Base-by-base conservation (phyloP, 2,797 vertebrate species). In the Myotis vivesi region DNA sequence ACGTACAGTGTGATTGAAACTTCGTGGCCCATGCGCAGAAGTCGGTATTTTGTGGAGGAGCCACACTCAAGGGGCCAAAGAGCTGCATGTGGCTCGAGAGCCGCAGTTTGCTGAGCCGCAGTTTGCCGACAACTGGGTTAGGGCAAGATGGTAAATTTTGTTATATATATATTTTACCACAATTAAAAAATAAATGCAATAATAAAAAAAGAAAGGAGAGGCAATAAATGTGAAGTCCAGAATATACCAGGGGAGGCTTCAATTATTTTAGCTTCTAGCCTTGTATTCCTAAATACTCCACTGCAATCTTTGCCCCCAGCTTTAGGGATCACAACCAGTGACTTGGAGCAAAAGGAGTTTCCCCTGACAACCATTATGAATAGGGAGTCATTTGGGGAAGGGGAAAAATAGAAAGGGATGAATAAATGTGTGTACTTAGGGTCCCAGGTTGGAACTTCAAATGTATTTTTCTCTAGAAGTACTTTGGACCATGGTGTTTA, bases 371-470 rank as follows among this genome's bases (percentile, higher is more conserved):
- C 55, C 51, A n/a, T 10, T 71, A 10, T 87, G 66, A 55, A 44
- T 22, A 71, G 80, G 41, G 81, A 22, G 38, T 75, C 53, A 72
- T 86, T 85, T 73, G 46, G 28, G 38, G 51, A 38, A 91, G 72
- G 33, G 77, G 89, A 30, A 87, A 91, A 76, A 84, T 46, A 15
- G 28, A 38, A 80, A 80, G 55, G 23, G 72, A 17, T 69, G 20
- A 84, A 89, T 89, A 77, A 75, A 87, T 30, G 13, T 66, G 33
- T 68, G 36, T 81, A 77, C 25, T n/a, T 71, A 72, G 11, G 28
- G 49, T 62, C 79, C 57, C 69, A 92, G n/a, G 23, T 53, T 92
- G 66, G 94, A 92, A 89, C 36, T 71, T 85, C 16, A 75, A n/a
- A 55, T 75, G 4, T 57, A 22, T 68, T 91, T 90, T 89, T 57